A percentile compares a stretch with the other conserved stretches of the same genome.
Evolutionary conservation across 1,140 invertebrate genomes (phyloP).

Genomic region (Heterodera schachtii): DNA sequence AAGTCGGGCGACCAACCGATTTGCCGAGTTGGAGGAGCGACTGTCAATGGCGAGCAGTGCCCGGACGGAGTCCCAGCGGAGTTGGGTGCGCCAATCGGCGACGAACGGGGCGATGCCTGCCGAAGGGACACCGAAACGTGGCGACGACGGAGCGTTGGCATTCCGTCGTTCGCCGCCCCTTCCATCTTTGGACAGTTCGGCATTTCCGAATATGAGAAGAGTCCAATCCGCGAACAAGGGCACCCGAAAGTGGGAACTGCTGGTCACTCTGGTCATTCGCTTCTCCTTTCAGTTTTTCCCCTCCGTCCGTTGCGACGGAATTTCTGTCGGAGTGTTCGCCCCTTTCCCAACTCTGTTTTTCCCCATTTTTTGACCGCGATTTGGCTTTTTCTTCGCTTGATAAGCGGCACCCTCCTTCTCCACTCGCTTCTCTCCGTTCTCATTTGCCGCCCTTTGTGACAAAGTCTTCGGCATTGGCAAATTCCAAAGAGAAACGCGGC

Average conservation of each 20-base stretch:
- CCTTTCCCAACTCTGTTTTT: not conserved
- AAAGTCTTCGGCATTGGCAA: not conserved
- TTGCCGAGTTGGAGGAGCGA: conserved; percentile 4
- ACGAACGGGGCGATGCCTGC: not conserved
- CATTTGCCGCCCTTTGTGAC: conserved; percentile 17
- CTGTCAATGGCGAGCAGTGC: not conserved
- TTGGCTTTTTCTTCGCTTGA: conserved; percentile 1
- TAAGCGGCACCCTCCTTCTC: conserved; percentile 7
- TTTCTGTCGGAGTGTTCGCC: conserved; percentile 22
- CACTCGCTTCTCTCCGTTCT: not conserved
- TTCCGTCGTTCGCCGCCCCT: not conserved
- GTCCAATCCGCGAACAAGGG: not conserved
- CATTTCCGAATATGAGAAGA: not conserved
- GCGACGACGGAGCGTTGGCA: not conserved
- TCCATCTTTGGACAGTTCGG: not conserved
- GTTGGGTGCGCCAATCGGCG: conserved; percentile 14
- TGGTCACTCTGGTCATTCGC: not conserved
- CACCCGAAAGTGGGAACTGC: not conserved
- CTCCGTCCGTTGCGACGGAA: not conserved
- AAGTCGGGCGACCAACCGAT: too few species aligned
- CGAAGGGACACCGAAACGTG: not conserved
- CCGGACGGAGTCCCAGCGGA: conserved; percentile 16
- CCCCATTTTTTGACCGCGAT: conserved; percentile 2
- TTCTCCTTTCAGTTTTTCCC: conserved; percentile 9
- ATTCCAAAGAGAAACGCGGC: not conserved